These are phyloP conservation scores for Eriocheir sinensis DNA, from an alignment of 1,140 invertebrate genomes.

Conservation along the genomic window DNA sequence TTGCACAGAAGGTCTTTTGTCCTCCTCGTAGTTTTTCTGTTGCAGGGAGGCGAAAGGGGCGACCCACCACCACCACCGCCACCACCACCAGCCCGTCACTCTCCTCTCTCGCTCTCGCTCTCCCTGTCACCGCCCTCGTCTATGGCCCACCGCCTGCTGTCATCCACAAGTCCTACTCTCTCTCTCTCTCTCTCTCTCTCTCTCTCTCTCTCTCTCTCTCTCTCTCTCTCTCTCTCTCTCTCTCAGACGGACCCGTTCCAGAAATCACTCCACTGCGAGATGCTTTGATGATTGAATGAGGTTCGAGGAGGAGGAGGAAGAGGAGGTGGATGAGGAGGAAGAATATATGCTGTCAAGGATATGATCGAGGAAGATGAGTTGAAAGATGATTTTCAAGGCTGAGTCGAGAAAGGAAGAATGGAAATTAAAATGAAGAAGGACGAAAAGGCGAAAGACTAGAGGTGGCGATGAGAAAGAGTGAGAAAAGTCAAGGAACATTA, in stretches of 20 bases:
- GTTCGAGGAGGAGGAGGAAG: neutral
- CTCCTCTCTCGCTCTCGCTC: neutral
- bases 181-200: no score
- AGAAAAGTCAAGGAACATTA: no score
- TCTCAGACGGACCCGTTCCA: neutral
- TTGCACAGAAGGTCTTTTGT: constrained; percentile 48
- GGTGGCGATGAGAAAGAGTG: no score
- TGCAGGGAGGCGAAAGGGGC: neutral
- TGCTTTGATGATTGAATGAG: constrained; percentile 20
- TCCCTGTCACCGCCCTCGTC: neutral
- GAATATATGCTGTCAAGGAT: neutral
- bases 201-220: neutral
- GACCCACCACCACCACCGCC: neutral
- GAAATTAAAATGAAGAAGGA: no score
- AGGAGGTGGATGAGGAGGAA: neutral
- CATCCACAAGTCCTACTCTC: neutral
- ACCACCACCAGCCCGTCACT: constrained; percentile 6
- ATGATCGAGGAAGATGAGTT: neutral
- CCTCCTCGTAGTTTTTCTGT: constrained; percentile 33
- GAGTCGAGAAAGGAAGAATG: no score
- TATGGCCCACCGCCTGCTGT: neutral
- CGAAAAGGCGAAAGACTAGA: neutral
- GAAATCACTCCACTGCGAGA: neutral
- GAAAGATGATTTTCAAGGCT: no score
- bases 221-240: constrained; percentile 4